These are phyloP conservation scores for Taenioides sp. DNA, from an alignment of 2,797 vertebrate genomes.

Conservation along the genomic window DNA sequence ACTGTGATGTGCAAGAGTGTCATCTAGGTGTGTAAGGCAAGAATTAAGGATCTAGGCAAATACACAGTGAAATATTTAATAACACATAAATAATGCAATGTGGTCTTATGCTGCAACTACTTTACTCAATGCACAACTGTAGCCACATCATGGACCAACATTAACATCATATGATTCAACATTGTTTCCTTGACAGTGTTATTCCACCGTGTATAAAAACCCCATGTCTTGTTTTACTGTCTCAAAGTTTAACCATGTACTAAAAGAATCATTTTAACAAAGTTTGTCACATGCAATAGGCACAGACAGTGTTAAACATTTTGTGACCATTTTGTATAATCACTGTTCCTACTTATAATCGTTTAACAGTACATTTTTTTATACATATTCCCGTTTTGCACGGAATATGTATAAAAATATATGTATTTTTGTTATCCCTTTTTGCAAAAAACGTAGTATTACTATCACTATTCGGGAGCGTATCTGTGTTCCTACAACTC, in stretches of 20 bases:
- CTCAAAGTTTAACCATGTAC: neutral
- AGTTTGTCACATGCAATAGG: neutral
- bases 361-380: neutral
- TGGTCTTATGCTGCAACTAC: conserved; percentile 3
- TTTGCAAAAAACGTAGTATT: too few species aligned
- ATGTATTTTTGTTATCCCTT: too few species aligned
- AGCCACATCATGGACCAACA: neutral
- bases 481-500: too few species aligned
- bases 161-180: neutral
- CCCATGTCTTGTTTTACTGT: neutral
- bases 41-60: conserved; percentile 9
- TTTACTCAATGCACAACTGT: neutral
- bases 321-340: neutral
- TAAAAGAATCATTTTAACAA: too few species aligned
- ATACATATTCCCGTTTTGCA: too few species aligned
- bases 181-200: neutral
- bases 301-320: too few species aligned
- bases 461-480: too few species aligned
- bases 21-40: neutral
- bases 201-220: neutral
- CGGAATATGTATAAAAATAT: too few species aligned
- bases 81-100: conserved; percentile 20
- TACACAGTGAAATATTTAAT: conserved; percentile 31
- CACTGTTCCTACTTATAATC: too few species aligned
- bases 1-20: neutral